Evolutionary conservation across 2,113 vertebrate genomes (phyloP).

Genomic region (Alethe castanea): DNA sequence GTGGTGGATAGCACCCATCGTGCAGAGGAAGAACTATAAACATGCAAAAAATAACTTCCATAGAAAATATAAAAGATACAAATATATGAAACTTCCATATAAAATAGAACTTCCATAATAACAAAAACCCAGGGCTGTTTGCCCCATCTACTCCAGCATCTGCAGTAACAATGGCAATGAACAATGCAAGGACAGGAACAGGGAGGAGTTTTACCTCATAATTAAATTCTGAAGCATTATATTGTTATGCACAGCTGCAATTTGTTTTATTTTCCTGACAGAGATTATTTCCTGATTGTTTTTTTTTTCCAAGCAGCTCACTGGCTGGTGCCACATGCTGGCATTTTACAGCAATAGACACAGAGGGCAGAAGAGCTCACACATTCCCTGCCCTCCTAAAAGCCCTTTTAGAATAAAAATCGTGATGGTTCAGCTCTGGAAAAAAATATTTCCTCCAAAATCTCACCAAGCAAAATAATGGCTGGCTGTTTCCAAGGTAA

Average conservation of each 20-base stretch:
- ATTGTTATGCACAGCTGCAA: background rate
- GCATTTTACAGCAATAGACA: background rate
- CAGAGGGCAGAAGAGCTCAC: background rate
- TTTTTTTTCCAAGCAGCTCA: background rate
- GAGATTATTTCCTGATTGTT: background rate
- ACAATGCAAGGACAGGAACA: background rate
- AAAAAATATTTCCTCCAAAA: background rate
- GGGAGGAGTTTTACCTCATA: background rate
- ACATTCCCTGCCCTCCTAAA: background rate
- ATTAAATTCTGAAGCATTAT: background rate
- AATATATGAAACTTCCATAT: background rate
- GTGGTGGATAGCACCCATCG: rapidly evolving
- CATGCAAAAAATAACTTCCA: background rate
- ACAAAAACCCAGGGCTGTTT: background rate
- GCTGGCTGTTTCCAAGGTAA: background rate
- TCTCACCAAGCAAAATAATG: background rate
- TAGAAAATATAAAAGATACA: no score
- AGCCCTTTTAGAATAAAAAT: background rate
- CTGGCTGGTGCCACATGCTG: background rate
- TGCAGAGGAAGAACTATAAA: background rate
- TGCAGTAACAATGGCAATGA: background rate
- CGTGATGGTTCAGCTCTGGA: background rate
- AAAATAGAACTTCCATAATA: background rate
- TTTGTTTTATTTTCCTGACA: background rate
- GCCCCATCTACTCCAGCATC: background rate